Percentiles rank a stretch among this genome's conserved stretches.
Conservation (phyloP, 2,113 vertebrate genomes). For the Corvus hawaiiensis region DNA sequence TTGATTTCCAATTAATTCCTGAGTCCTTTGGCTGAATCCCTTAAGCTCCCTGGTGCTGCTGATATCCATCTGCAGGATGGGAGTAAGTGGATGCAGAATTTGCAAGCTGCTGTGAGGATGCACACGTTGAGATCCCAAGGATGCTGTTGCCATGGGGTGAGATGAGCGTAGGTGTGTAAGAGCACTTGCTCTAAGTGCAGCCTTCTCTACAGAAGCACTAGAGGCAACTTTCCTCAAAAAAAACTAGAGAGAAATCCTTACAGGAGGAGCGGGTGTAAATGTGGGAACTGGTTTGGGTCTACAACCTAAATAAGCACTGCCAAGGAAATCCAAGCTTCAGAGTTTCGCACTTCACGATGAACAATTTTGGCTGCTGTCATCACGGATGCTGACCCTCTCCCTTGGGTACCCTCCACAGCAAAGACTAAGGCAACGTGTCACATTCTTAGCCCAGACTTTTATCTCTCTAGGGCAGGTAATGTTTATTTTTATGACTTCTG, state of each 20-base stretch:
- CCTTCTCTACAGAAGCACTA: not conserved
- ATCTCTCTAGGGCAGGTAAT: not conserved
- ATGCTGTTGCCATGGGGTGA: not conserved
- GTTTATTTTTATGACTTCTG: not conserved
- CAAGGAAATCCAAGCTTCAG: not conserved
- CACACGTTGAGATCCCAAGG: not conserved
- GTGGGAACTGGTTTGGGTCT: not conserved
- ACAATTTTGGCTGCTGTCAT: not conserved
- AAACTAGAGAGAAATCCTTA: not conserved
- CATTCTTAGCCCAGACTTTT: not conserved
- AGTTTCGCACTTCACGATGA: not conserved
- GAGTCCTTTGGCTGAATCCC: not conserved
- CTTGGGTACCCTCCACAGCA: not conserved
- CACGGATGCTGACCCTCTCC: not conserved
- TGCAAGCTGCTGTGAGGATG: not conserved
- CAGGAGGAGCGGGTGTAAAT: not conserved
- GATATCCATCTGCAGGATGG: not conserved
- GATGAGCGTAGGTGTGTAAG: not conserved
- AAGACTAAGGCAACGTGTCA: not conserved
- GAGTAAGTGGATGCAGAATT: not conserved
- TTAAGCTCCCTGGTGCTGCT: not conserved
- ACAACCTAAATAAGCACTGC: not conserved
- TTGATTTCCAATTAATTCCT: slow-evolving; percentile 1
- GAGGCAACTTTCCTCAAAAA: not conserved
- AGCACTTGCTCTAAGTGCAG: not conserved